Evolutionary conservation across 1,140 invertebrate species (phyloP).

Genomic region (Condylostylus longicornis): DNA sequence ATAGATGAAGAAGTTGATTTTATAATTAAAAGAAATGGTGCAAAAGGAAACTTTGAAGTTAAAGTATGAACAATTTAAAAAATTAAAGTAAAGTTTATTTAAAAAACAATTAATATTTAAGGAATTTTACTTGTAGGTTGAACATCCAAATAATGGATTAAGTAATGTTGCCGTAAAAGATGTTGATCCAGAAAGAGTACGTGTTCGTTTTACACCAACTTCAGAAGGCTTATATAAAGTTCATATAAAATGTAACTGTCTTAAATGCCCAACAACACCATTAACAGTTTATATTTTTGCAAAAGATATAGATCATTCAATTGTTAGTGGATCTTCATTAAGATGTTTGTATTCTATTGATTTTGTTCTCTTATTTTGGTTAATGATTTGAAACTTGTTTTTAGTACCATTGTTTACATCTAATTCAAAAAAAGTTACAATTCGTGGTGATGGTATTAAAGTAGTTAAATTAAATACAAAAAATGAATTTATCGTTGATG

Average conservation of each 20-base stretch:
- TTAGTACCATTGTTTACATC: slow-evolving; percentile 55
- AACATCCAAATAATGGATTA: slow-evolving; percentile 20
- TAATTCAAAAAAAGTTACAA: slow-evolving; percentile 62
- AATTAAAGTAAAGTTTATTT: too few relatives aligned
- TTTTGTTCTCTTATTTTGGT: background rate
- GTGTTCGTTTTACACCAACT: slow-evolving; percentile 67
- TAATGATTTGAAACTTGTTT: background rate
- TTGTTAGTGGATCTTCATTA: slow-evolving; percentile 32
- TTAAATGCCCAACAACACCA: slow-evolving; percentile 74
- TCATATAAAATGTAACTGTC: slow-evolving; percentile 72
- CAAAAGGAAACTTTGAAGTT: slow-evolving; percentile 28
- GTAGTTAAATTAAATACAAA: slow-evolving; percentile 67
- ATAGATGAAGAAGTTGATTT: slow-evolving; percentile 18
- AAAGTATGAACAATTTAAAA: slow-evolving; percentile 9
- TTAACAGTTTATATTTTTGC: slow-evolving; percentile 54
- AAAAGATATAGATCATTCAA: slow-evolving; percentile 69
- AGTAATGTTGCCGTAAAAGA: slow-evolving; percentile 24
- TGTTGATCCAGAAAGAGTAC: slow-evolving; percentile 64
- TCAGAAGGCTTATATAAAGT: slow-evolving; percentile 83
- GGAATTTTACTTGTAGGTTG: slow-evolving; percentile 10
- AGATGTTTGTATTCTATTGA: background rate
- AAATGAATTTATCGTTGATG: slow-evolving; percentile 71
- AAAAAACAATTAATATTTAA: background rate
- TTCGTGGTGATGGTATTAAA: slow-evolving; percentile 72
- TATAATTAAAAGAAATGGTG: slow-evolving; percentile 24